Conservation (phyloP, 2,113 vertebrate genomes). For the Pampusana beccarii region DNA sequence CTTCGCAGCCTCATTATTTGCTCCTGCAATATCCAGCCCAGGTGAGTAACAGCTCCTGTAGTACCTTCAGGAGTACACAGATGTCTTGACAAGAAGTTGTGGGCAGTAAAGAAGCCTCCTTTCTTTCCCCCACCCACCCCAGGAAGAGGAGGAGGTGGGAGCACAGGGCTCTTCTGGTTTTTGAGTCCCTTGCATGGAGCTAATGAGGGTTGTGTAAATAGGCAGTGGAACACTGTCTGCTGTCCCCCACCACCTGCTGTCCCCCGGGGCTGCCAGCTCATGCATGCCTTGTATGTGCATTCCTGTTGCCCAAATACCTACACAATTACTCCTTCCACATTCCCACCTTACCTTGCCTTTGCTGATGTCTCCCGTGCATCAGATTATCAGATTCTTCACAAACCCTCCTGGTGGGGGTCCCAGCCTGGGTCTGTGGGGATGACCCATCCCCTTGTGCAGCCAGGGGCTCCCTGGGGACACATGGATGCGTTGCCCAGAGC, state of each 20-base stretch:
- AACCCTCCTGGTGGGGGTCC: accelerated
- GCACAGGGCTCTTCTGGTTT: not conserved
- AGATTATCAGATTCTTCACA: not conserved
- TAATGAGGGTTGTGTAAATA: conserved; percentile 16
- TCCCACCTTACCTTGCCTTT: not conserved
- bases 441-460: not conserved
- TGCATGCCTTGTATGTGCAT: conserved; percentile 52
- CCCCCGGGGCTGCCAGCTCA: conserved; percentile 30
- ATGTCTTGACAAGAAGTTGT: not conserved
- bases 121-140: not conserved
- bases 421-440: not conserved
- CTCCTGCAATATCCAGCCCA: not conserved
- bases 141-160: not conserved
- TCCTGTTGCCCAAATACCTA: conserved; percentile 36
- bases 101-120: not conserved
- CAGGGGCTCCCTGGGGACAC: not conserved
- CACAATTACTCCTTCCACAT: not conserved
- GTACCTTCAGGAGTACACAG: accelerated
- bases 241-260: conserved; percentile 25
- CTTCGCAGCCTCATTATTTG: not conserved
- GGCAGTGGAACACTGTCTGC: not conserved
- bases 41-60: not conserved
- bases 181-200: not conserved
- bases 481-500: not conserved
- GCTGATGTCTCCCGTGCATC: accelerated